phyloP scores from a whole-genome alignment of 2,888 invertebrate genomes.

The Aspidapion aeneum region DNA sequence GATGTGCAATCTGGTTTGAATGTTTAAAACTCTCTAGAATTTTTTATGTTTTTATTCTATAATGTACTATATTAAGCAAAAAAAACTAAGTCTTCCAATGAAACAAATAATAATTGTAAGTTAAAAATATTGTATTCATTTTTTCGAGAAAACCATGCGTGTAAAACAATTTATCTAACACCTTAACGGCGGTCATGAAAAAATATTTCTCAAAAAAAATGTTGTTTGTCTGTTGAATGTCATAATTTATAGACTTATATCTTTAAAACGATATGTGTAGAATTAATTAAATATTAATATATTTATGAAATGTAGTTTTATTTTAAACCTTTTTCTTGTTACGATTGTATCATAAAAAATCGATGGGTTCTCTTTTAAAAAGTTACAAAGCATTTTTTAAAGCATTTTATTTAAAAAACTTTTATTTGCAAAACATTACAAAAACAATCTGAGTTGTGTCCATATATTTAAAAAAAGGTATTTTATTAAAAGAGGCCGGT shows the following conservation, averaged over 20 bases:
- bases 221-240: conserved; percentile 48
- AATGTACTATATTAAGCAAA: conserved; percentile 29
- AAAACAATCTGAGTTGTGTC: no score
- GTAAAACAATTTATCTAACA: conserved; percentile 10
- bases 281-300: conserved; percentile 40
- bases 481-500: no score
- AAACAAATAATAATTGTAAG: conserved; percentile 52
- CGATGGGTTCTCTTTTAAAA: no score
- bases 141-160: conserved; percentile 43
- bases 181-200: conserved; percentile 40
- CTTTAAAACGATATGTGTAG: conserved; percentile 45
- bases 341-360: no score
- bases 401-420: no score
- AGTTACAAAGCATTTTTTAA: no score
- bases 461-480: no score
- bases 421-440: no score
- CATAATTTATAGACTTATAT: conserved; percentile 43
- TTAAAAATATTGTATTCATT: conserved; percentile 40
- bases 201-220: conserved; percentile 43
- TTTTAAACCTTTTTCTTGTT: no score
- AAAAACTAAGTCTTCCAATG: conserved; percentile 51
- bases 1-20: no score
- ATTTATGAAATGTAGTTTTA: background rate
- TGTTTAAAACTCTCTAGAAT: no score
- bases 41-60: no score